These are phyloP conservation scores for Dromas ardeola DNA, from an alignment of 2,113 vertebrate species.

Conservation along the genomic window DNA sequence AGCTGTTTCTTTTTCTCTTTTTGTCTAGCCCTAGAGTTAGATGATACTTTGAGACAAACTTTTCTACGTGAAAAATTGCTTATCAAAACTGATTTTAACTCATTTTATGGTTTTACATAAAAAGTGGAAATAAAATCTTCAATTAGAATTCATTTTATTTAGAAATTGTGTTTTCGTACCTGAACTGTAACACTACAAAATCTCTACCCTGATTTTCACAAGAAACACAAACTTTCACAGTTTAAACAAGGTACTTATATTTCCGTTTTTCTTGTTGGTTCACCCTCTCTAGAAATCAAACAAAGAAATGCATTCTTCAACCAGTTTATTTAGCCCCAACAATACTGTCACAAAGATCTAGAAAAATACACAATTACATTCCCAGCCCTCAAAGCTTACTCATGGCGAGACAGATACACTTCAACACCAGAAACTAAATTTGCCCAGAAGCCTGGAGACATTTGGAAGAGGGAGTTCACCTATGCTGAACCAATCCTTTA, in stretches of 20 bases:
- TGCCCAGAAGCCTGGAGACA: conserved; percentile 10
- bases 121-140: neutral
- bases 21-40: neutral
- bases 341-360: neutral
- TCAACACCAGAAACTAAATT: neutral
- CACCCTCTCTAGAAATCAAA: neutral
- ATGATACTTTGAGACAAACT: neutral
- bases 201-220: neutral
- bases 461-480: conserved; percentile 10
- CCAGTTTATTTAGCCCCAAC: neutral
- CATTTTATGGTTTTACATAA: neutral
- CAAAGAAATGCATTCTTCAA: neutral
- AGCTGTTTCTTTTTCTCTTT: neutral
- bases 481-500: neutral
- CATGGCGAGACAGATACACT: neutral
- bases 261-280: neutral
- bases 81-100: neutral
- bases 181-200: neutral
- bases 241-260: neutral
- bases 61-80: neutral
- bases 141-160: neutral
- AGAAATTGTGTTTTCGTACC: neutral
- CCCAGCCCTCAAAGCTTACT: neutral
- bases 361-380: neutral
- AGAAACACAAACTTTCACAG: neutral